A percentile compares a stretch with the other conserved stretches of the same genome.
Conservation (phyloP, 1,140 invertebrate species). For the Idris sp. region DNA sequence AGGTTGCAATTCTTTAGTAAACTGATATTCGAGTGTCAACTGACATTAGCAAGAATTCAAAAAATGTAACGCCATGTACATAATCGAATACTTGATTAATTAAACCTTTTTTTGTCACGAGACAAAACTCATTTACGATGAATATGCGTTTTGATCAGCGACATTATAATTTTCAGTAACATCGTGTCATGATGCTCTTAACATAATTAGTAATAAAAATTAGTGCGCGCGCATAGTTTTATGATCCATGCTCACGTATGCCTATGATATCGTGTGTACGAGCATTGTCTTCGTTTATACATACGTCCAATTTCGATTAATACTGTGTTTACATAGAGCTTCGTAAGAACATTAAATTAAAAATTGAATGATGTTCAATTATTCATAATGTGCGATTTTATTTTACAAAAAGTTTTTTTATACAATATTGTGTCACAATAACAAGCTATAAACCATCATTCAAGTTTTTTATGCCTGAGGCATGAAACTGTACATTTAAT, state of each 20-base stretch:
- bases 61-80: slow-evolving; percentile 1
- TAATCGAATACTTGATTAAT: slow-evolving; percentile 19
- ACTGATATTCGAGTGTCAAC: slow-evolving; percentile 3
- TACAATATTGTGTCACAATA: slow-evolving; percentile 4
- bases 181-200: slow-evolving; percentile 55
- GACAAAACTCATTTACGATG: slow-evolving; percentile 30
- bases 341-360: slow-evolving; percentile 40
- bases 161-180: slow-evolving; percentile 33
- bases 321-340: slow-evolving; percentile 28
- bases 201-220: slow-evolving; percentile 58
- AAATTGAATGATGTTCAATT: slow-evolving; percentile 29
- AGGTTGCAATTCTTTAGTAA: too few species aligned
- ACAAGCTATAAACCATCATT: too few species aligned
- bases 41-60: neutral
- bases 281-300: slow-evolving; percentile 17
- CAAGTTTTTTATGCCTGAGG: too few species aligned
- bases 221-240: slow-evolving; percentile 38
- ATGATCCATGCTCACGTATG: slow-evolving; percentile 26
- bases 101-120: slow-evolving; percentile 10
- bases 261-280: slow-evolving; percentile 9
- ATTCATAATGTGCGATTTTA: slow-evolving; percentile 22
- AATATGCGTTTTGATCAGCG: slow-evolving; percentile 23
- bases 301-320: slow-evolving; percentile 44
- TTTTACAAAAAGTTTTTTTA: slow-evolving; percentile 9
- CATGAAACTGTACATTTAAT: too few species aligned